A percentile compares a stretch with the other conserved stretches of the same genome.
Conservation (phyloP, 1,140 invertebrate genomes). For the Heliconius hewitsoni region DNA sequence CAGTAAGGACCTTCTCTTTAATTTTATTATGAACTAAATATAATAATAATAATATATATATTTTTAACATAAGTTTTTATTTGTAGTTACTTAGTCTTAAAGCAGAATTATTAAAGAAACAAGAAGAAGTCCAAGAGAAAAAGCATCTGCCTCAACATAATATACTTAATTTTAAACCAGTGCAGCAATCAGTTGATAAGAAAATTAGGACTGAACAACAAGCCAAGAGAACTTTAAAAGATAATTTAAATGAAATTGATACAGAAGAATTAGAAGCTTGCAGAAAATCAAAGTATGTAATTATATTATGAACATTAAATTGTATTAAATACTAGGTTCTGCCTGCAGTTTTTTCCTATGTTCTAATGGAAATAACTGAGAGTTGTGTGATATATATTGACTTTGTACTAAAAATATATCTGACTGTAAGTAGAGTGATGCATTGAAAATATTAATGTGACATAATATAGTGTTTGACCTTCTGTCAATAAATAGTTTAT, state of each 20-base stretch:
- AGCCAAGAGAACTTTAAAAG: constrained; percentile 61
- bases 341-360: no score
- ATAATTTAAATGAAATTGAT: constrained; percentile 77
- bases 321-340: constrained; percentile 3
- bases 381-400: no score
- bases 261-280: constrained; percentile 79
- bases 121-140: constrained; percentile 86
- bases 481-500: no score
- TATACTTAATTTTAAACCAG: constrained; percentile 67
- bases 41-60: no score
- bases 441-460: no score
- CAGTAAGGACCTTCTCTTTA: constrained; percentile 53
- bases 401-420: no score
- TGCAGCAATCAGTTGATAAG: constrained; percentile 43
- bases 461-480: no score
- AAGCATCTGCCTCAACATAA: constrained; percentile 80
- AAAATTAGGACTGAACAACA: constrained; percentile 39
- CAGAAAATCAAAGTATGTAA: constrained; percentile 83
- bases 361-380: no score
- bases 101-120: constrained; percentile 89
- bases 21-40: constrained; percentile 14
- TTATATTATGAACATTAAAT: constrained; percentile 1
- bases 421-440: no score
- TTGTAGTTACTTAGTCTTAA: constrained; percentile 85
- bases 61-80: constrained; percentile 14